These are phyloP conservation scores for Melanotaenia maccullochi DNA, from an alignment of 2,797 vertebrate species.

Conservation along the genomic window DNA sequence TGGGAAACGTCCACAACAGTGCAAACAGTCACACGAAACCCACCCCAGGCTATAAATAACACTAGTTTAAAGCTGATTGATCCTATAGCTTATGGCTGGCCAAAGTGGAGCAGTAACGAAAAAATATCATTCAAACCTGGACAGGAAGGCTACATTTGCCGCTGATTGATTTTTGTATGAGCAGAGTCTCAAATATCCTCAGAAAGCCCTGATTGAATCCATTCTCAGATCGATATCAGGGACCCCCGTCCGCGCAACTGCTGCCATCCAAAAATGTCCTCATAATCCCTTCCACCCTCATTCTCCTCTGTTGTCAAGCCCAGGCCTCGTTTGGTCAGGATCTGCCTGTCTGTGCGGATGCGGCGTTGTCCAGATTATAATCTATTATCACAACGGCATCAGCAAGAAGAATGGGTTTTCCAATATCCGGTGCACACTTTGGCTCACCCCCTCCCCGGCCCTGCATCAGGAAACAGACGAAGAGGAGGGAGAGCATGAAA, in stretches of 20 bases:
- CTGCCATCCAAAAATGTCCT: conserved; percentile 41
- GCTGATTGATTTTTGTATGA: conserved; percentile 69
- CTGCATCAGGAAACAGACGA: conserved; percentile 77
- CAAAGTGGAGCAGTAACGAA: conserved; percentile 40
- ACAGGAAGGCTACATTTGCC: conserved; percentile 62
- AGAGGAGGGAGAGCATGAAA: conserved; percentile 57
- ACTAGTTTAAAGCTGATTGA: conserved; percentile 51
- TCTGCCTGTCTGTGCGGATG: conserved; percentile 36
- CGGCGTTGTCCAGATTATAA: conserved; percentile 55
- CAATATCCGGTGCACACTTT: conserved; percentile 81
- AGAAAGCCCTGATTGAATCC: conserved; percentile 65
- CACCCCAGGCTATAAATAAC: conserved; percentile 45
- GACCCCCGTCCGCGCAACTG: conserved; percentile 46
- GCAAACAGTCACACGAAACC: conserved; percentile 22
- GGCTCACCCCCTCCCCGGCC: conserved; percentile 75
- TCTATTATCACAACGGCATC: conserved; percentile 72
- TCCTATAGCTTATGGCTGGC: conserved; percentile 42
- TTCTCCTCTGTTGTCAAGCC: conserved; percentile 1
- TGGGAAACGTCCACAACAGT: conserved; percentile 24
- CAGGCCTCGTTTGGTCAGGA: conserved; percentile 41
- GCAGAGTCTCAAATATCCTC: conserved; percentile 74
- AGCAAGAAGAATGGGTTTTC: conserved; percentile 77
- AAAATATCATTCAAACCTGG: conserved; percentile 41
- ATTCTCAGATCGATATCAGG: conserved; percentile 69
- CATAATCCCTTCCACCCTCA: conserved; percentile 13